phyloP scores from a whole-genome alignment of 2,797 vertebrate species.

The Allobates femoralis region DNA sequence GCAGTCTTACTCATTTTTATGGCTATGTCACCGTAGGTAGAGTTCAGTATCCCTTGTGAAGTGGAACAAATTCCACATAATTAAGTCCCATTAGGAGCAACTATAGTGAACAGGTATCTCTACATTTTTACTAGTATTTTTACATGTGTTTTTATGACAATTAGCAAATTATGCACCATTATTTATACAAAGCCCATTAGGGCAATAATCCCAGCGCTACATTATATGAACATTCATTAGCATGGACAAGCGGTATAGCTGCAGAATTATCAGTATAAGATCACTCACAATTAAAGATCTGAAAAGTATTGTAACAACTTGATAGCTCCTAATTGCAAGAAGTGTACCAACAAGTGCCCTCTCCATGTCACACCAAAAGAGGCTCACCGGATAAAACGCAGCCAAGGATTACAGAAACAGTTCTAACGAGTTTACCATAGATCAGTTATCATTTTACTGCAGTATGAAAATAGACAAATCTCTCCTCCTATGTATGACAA shows the following conservation, averaged over 20 bases:
- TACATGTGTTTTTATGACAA: neutral
- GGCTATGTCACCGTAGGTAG: neutral
- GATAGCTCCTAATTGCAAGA: conserved; percentile 33
- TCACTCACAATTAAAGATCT: conserved; percentile 32
- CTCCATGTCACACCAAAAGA: conserved; percentile 37
- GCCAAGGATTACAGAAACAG: conserved; percentile 14
- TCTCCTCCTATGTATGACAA: neutral
- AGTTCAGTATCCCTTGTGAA: neutral
- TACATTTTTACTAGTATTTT: neutral
- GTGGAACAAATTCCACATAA: conserved; percentile 7
- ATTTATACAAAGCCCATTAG: neutral
- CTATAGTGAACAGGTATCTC: neutral
- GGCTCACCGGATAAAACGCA: conserved; percentile 61
- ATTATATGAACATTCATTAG: conserved; percentile 16
- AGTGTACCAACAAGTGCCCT: conserved; percentile 15
- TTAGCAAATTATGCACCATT: neutral
- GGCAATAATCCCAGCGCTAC: neutral
- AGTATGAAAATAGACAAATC: conserved; percentile 3
- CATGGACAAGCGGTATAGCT: neutral
- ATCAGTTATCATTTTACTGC: neutral
- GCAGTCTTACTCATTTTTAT: conserved; percentile 3
- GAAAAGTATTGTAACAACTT: conserved; percentile 47
- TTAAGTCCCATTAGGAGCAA: neutral
- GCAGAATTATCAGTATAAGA: neutral
- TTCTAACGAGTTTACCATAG: neutral